A percentile compares a stretch with the other conserved stretches of the same genome.
Conservation (phyloP, 1,140 invertebrate species). For the Holcopasites calliopsidis region DNA sequence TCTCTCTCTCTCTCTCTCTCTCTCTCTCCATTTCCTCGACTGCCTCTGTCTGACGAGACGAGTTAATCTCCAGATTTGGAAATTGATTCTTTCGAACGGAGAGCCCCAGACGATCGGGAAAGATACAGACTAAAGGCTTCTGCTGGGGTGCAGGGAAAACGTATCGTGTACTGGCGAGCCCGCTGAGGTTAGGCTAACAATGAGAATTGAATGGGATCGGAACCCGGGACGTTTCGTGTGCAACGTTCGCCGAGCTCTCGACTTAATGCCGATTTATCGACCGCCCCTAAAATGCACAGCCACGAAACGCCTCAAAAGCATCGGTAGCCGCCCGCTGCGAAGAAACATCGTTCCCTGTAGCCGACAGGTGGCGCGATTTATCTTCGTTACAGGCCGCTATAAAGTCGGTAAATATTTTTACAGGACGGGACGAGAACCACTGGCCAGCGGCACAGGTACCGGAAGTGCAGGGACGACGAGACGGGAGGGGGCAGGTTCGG, state of each 20-base stretch:
- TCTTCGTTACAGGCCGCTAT: constrained; percentile 28
- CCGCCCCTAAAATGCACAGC: too few species aligned
- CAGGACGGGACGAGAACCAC: constrained; percentile 45
- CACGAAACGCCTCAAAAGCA: background rate
- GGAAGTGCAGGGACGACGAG: constrained; percentile 22
- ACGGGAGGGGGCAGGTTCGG: constrained; percentile 17
- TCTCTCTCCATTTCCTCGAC: too few species aligned
- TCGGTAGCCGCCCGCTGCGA: too few species aligned
- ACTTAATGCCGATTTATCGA: too few species aligned
- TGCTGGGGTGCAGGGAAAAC: background rate
- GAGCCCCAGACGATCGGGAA: constrained; percentile 10
- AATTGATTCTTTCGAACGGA: constrained; percentile 53
- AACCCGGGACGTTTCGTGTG: too few species aligned
- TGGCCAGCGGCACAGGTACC: constrained; percentile 34
- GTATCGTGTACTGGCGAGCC: background rate
- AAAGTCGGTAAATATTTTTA: constrained; percentile 22
- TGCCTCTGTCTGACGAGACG: too few species aligned
- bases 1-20: background rate
- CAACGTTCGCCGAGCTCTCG: too few species aligned
- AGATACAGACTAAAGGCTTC: background rate
- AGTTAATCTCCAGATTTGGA: constrained; percentile 64
- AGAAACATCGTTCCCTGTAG: constrained; percentile 6
- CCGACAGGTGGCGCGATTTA: constrained; percentile 19
- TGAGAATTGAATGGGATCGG: background rate
- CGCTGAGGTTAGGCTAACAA: background rate